Evolutionary conservation across 2,797 vertebrate species (phyloP), one percentile per base, ranked within the genome.

Genomic region (Apogon talboti): DNA sequence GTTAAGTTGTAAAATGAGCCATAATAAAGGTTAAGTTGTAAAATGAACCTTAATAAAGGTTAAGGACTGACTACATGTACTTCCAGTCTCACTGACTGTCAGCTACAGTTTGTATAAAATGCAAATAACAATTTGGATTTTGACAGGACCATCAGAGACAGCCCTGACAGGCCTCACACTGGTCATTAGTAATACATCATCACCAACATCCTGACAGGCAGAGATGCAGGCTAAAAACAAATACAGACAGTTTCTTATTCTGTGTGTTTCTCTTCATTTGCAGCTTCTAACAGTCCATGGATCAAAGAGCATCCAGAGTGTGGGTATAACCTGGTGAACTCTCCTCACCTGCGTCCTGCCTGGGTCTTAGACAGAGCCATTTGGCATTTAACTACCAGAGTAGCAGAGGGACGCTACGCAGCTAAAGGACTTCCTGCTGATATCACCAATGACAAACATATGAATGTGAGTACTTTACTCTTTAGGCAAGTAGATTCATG

Each of bases 351-450:
- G 87, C 95, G 95, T 43, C 96, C 97, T 14, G 96, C 98, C 43
- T 99, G 97, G 97, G 73, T 98, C 19, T 85, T 99, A 71, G 98
- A 99, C 82, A 89, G 96, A 86, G 97, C 96, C 6, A 73, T 99
- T 6, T 97, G 95, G 89, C 96, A 97, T 78, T 84, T 98, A 41
- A 96, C 93, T 71, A 94, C 94, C 69, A 88, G 93, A 12, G 65
- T 96, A 11, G 93, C 94, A 12, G 93, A 94, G 1, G 97, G 96
- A 15, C 95, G 92, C 70, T 98, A 91, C 68, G 56, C 49, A 28
- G 83, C 91, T 28, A 91, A 87, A 60, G 96, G 96, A 9, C 72
- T 99, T 13, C 94, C 96, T 72, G 83, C 95, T 6, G 55, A 93
- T 54, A 93, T 99, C 47, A 94, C 95, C 81, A 94, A 88, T 14